These are phyloP conservation scores for Zingel zingel DNA, from an alignment of 2,113 vertebrate genomes.

Conservation along the genomic window DNA sequence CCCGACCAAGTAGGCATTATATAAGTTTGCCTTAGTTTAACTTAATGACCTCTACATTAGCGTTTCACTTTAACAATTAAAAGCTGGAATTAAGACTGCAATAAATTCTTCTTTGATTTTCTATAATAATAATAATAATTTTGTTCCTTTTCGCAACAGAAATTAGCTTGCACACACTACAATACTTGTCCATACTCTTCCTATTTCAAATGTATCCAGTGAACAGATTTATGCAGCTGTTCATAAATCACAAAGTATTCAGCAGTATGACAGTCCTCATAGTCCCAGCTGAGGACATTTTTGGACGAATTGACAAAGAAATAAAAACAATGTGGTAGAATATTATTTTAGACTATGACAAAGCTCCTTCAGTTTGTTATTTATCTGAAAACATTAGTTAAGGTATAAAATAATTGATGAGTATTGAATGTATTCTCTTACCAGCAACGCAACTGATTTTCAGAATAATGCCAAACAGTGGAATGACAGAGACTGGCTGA, in stretches of 20 bases:
- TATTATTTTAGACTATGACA: background rate
- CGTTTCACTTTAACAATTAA: background rate
- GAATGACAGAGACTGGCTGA: slow-evolving; percentile 59
- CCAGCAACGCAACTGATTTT: slow-evolving; percentile 71
- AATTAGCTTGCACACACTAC: background rate
- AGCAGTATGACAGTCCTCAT: background rate
- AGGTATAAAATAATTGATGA: background rate
- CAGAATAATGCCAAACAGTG: slow-evolving; percentile 71
- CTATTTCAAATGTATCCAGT: background rate
- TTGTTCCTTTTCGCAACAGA: background rate
- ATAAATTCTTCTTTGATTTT: background rate
- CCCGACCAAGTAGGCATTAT: background rate
- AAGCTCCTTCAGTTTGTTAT: background rate
- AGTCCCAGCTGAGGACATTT: background rate
- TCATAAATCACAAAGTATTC: background rate
- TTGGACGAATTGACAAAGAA: background rate
- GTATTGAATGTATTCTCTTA: slow-evolving; percentile 59
- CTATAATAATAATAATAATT: background rate
- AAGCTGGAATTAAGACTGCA: background rate
- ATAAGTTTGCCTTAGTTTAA: background rate
- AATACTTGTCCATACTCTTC: background rate
- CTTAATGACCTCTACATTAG: background rate
- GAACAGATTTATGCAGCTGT: background rate
- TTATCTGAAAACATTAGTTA: background rate
- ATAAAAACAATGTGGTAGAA: background rate